phyloP scores from a whole-genome alignment of 1,140 invertebrate species.

The Telenomus remus region DNA sequence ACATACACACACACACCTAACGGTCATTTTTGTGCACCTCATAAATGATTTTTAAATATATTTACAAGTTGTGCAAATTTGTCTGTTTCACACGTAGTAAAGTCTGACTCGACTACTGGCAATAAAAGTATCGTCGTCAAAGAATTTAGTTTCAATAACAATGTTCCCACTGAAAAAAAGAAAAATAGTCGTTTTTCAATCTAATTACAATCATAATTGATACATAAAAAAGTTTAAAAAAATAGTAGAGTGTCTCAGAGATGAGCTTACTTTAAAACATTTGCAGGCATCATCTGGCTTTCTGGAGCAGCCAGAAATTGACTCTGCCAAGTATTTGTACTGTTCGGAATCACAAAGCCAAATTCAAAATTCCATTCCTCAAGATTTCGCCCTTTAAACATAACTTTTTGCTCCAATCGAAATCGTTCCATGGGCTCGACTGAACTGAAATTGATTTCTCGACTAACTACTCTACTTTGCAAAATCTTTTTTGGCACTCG shows the following conservation, averaged over 20 bases:
- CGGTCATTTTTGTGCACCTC: background rate
- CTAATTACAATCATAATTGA: no score
- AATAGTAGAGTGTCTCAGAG: no score
- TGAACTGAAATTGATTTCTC: slow-evolving; percentile 99
- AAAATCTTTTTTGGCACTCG: slow-evolving; percentile 97
- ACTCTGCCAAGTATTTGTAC: slow-evolving; percentile 99
- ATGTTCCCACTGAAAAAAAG: slow-evolving; percentile 93
- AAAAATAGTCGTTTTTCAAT: no score
- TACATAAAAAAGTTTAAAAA: no score
- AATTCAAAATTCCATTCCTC: slow-evolving; percentile 99
- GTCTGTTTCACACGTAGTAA: slow-evolving; percentile 89
- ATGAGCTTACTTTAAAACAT: slow-evolving; percentile 88
- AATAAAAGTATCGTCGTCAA: slow-evolving; percentile 95
- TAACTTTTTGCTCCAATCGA: slow-evolving; percentile 94
- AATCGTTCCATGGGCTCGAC: slow-evolving; percentile 97
- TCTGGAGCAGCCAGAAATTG: slow-evolving; percentile 98
- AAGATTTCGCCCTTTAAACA: slow-evolving; percentile 87
- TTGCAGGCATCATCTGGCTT: slow-evolving; percentile 99
- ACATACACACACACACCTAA: background rate
- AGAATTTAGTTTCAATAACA: slow-evolving; percentile 99
- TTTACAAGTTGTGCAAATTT: background rate
- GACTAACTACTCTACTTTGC: slow-evolving; percentile 94
- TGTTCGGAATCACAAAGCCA: slow-evolving; percentile 98
- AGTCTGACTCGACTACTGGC: slow-evolving; percentile 96
- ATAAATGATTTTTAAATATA: slow-evolving; percentile 3